A percentile compares a stretch with the other conserved stretches of the same genome.
These are phyloP conservation scores for Laticauda laticaudata DNA, from an alignment of 2,113 vertebrate species.

Conservation along the genomic window DNA sequence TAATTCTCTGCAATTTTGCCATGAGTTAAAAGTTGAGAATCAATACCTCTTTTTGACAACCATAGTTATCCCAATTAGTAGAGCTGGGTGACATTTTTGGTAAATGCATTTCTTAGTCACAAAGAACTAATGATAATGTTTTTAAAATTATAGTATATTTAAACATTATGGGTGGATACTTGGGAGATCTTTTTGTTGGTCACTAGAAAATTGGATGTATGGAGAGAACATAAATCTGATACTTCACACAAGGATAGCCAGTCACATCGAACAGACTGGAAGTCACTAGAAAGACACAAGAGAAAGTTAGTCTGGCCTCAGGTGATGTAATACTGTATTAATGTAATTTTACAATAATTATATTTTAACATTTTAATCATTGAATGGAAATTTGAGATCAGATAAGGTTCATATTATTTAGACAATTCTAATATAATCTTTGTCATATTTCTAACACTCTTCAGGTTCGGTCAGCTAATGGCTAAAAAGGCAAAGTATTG, in stretches of 20 bases:
- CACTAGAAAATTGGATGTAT: conserved; percentile 26
- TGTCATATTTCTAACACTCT: not conserved
- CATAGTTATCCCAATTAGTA: conserved; percentile 3
- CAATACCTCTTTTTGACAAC: not conserved
- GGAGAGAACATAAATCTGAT: conserved; percentile 10
- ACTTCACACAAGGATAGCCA: conserved; percentile 7
- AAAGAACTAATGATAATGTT: conserved; percentile 47
- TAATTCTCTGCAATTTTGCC: not conserved
- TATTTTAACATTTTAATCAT: not conserved
- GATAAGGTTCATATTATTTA: not conserved
- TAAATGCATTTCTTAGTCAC: conserved; percentile 46
- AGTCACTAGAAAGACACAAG: conserved; percentile 2
- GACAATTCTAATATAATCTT: not conserved
- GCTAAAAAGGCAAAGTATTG: not conserved
- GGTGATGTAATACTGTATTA: not conserved
- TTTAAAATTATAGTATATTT: conserved; percentile 38
- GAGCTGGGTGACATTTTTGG: not conserved
- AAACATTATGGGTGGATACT: conserved; percentile 39
- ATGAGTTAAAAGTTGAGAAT: not conserved
- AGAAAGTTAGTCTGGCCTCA: conserved; percentile 15
- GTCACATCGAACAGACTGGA: not conserved
- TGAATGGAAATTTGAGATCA: not conserved
- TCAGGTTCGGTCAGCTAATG: not conserved
- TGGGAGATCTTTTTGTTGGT: conserved; percentile 49
- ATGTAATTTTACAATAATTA: not conserved